Evolutionary conservation across 2,797 vertebrate genomes (phyloP).

Genomic region (Cynodonichthys magdalenae): DNA sequence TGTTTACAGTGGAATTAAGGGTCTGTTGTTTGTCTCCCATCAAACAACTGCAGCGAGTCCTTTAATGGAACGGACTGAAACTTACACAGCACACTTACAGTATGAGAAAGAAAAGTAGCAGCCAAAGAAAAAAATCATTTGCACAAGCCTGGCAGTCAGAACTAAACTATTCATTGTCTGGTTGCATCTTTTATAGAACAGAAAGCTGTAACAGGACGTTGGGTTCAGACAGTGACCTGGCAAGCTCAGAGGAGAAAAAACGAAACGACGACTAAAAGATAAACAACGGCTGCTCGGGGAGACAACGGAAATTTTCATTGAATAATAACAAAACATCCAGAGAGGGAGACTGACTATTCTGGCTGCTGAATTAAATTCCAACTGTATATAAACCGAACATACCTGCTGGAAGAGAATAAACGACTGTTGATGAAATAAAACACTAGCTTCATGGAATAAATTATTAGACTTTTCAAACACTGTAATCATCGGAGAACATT

Average conservation of each 20-base stretch:
- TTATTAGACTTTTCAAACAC: background rate
- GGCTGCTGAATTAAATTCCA: background rate
- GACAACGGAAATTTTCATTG: conserved; percentile 2
- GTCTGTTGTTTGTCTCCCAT: conserved; percentile 35
- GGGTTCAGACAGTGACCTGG: conserved; percentile 20
- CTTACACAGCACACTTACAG: conserved; percentile 1
- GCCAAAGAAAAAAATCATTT: background rate
- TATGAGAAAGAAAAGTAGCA: background rate
- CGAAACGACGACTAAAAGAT: conserved; percentile 18
- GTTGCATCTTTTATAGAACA: conserved; percentile 37
- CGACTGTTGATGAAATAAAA: conserved; percentile 4
- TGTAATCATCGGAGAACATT: background rate
- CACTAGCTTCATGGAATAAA: background rate
- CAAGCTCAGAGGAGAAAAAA: conserved; percentile 23
- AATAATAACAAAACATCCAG: conserved; percentile 7
- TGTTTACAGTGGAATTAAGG: conserved; percentile 48
- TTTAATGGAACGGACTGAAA: conserved; percentile 10
- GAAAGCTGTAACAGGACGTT: conserved; percentile 1
- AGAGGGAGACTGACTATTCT: background rate
- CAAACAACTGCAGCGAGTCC: conserved; percentile 15
- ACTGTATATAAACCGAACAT: background rate
- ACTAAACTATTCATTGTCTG: conserved; percentile 33
- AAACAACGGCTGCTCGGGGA: conserved; percentile 11
- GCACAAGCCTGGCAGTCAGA: conserved; percentile 26
- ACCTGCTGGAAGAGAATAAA: background rate